Base-by-base conservation (phyloP, 2,113 vertebrate genomes). In the Panurus biarmicus region DNA sequence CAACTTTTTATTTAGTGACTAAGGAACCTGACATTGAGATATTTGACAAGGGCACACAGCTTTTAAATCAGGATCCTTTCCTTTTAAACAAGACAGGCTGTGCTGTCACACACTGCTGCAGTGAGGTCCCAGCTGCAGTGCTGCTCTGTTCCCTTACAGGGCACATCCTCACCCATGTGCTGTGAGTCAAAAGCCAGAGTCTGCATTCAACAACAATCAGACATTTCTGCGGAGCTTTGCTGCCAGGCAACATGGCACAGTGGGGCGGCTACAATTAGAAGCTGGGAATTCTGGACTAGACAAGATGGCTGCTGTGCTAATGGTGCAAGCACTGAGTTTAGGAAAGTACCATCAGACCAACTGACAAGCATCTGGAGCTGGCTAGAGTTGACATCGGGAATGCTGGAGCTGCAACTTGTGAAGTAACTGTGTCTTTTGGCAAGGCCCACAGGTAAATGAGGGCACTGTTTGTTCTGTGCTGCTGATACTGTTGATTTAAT, bases 351-450 rank as follows among this genome's bases (percentile, higher is more conserved):
- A 56, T 83, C 77, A 44, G 38, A 17, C 38, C 83, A 76, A 85
- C 3, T 45, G 87, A 94, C 67, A 67, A 26, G 24, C 85, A 70
- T 51, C 64, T 93, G 91, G 47, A 87, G 38, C 62, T 66, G 71
- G 54, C n/a, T 54, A 33, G 33, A 85, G 12, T 50, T 36, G 70
- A 86, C 51, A 87, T 77, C 1, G 12, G 85, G 44, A 90, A 62
- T 3, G 7, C 26, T 79, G 45, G 67, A 85, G 47, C 78, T 82
- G 58, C 74, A 91, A 2, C 61, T 66, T 62, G 50, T 35, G 26
- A 85, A 94, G 38, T n/a, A 80, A 58, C 51, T 80, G 74, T 96
- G 91, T 95, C 87, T 91, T 83, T 96, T 94, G 94, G 94, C 91
- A 94, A 66, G 64, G 71, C 47, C 47, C 14, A 5, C 3, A 67